A percentile compares a stretch with the other conserved stretches of the same genome.
Evolutionary conservation across 2,113 vertebrate species (phyloP).

Genomic region (Lasiurus cinereus): DNA sequence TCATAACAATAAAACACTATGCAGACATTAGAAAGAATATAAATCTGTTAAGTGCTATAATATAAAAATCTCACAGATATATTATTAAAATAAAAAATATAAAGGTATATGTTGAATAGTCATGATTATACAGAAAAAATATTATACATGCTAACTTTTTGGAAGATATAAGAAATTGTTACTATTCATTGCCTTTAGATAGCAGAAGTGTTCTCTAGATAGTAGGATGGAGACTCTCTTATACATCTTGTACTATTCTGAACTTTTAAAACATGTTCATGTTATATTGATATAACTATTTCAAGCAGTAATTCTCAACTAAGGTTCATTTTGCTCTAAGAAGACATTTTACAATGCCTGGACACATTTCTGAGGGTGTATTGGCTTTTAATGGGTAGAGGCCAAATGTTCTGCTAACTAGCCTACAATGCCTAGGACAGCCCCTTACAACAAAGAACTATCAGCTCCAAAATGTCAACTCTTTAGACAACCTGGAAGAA

Average conservation of each 20-base stretch:
- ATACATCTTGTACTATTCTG: neutral
- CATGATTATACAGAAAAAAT: neutral
- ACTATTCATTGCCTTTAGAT: neutral
- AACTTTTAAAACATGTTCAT: neutral
- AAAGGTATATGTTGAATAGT: neutral
- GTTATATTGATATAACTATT: neutral
- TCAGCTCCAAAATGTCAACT: neutral
- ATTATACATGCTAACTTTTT: neutral
- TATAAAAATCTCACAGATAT: neutral
- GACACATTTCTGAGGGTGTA: neutral
- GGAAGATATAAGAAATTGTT: neutral
- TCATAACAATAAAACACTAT: neutral
- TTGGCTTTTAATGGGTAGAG: neutral
- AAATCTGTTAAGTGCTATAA: neutral
- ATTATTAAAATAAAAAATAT: constrained; percentile 11
- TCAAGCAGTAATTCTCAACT: neutral
- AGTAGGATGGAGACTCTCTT: neutral
- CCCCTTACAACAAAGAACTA: neutral
- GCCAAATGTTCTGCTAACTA: neutral
- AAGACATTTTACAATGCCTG: neutral
- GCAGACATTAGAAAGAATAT: neutral
- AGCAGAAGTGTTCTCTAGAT: neutral
- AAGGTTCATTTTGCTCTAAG: neutral
- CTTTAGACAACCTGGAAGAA: neutral
- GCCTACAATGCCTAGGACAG: no score